Evolutionary conservation across 2,797 vertebrate species (phyloP), one percentile per base, ranked within the genome.

Genomic region (Molossus alvarezi): DNA sequence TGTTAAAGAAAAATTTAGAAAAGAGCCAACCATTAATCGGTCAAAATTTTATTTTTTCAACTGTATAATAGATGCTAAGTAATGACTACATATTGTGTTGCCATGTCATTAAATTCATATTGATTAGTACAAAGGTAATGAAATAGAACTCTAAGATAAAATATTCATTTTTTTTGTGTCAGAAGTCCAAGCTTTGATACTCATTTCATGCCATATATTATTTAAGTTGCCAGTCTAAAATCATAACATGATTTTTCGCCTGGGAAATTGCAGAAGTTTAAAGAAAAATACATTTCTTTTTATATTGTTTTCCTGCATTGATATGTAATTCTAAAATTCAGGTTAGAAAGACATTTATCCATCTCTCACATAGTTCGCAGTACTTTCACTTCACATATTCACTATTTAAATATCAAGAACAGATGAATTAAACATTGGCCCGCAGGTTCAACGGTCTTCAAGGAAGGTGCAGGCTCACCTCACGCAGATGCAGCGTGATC

Each of bases 51-150:
- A 29, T 33, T 88, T 67, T 60, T 83, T 87, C 71, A 91, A 29
- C 21, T 95, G 37, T 4, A 25, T 71, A 76, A 45, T 33, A 83
- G n/a, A 58, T 9, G 48, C 48, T 89, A 21, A 58, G 41, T 90
- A 91, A 93, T 80, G 23, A 37, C 29, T 51, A 27, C 88, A 27
- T 65, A 13, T 85, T 45, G 37, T 65, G 41, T 57, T 69, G 9
- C 4, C 9, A 75, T 82, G 18, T 33, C 64, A 75, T 62, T 87
- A 83, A 89, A 90, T 55, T 83, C 29, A 60, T 86, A 53, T 84
- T 75, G 57, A 86, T 81, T 96, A 94, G 65, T 55, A 75, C 41
- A 84, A 79, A 87, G 17, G 20, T 94, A 88, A 92, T 67, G 48
- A 93, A 85, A 25, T 75, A 90, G 60, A 84, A 84, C 37, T 75